A percentile compares a stretch with the other conserved stretches of the same genome.
Conservation (phyloP, 2,888 invertebrate genomes). For the Lithosia quadra region DNA sequence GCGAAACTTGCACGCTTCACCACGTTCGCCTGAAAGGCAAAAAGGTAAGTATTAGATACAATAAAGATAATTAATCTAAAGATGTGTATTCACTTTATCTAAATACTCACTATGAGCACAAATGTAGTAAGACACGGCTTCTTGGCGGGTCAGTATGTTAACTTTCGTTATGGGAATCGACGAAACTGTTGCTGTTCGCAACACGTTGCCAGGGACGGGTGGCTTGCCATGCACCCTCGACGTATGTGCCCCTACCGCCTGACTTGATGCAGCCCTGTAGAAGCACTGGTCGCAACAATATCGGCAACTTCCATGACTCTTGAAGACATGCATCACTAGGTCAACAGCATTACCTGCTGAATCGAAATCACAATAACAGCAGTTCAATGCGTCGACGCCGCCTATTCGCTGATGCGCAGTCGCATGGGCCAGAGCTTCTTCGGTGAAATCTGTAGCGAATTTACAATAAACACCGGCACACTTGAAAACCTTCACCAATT, state of each 20-base stretch:
- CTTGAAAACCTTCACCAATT: conserved; percentile 78
- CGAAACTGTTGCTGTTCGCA: conserved; percentile 53
- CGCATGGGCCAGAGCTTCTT: conserved; percentile 73
- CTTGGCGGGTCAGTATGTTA: conserved; percentile 63
- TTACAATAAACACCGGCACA: conserved; percentile 80
- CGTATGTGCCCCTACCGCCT: conserved; percentile 88
- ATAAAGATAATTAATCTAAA: not conserved
- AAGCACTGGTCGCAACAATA: conserved; percentile 90
- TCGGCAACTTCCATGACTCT: conserved; percentile 87
- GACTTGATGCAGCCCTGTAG: conserved; percentile 88
- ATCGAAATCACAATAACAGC: conserved; percentile 87
- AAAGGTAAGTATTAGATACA: not conserved
- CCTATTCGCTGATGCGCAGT: conserved; percentile 71
- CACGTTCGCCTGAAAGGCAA: conserved; percentile 42
- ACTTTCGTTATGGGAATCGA: conserved; percentile 39
- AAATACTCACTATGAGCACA: conserved; percentile 59
- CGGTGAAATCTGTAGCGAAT: conserved; percentile 71
- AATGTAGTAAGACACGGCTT: conserved; percentile 70
- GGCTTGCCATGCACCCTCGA: conserved; percentile 63
- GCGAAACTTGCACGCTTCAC: conserved; percentile 64
- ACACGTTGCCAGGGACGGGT: conserved; percentile 48
- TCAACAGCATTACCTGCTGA: conserved; percentile 68
- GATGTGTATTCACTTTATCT: not conserved
- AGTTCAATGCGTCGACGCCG: conserved; percentile 81
- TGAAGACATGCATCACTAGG: conserved; percentile 87